Base-by-base conservation (phyloP, 2,113 vertebrate genomes). In the Leucoraja erinaceus region DNA sequence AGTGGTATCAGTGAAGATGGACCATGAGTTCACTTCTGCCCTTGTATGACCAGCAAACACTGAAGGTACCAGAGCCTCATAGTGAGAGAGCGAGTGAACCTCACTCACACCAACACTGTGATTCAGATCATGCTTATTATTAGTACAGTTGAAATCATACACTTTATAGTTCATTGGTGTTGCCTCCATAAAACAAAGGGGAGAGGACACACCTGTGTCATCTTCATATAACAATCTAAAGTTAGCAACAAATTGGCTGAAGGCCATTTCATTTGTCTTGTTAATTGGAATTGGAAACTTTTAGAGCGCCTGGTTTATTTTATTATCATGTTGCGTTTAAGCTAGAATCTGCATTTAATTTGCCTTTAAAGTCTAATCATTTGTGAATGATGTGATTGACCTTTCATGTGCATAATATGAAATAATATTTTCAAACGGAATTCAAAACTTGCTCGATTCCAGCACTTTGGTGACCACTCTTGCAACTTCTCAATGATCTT, bases 291-390 rank as follows among this genome's bases (percentile, higher is more conserved):
- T 86, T 59, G 54, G 81, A 56, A 25, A 59, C 54, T 59, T 86
- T 10, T 61, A 11, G 10, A 56, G 54, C n/a, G 81, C 61, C 56
- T 11, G 28, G 33, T 70, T 90, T 61, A 90, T 90, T 90, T 61
- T 22, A 90, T 90, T 68, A 38, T 90, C 70, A 63, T 90, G 63
- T 68, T 90, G 66, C 31, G 70, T 47, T 47, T 47, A 47, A 47
- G 3, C 38, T 47, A 47, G 38, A 47, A 47, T 47, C 33, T 90
- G 88, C 63, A 90, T 90, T 70, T 90, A 70, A 90, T 90, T 90
- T 90, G 63, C n/a, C 31, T 70, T 90, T 90, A 66, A 90, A 90
- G 28, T 68, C n/a, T 33, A 90, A 70, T 70, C 66, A 11, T 38
- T 11, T 88, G 61, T 90, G 86, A 90, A 90, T 68, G 63, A 90